phyloP scores from a whole-genome alignment of 2,797 vertebrate species.

The Mormyrus proboscirostris region DNA sequence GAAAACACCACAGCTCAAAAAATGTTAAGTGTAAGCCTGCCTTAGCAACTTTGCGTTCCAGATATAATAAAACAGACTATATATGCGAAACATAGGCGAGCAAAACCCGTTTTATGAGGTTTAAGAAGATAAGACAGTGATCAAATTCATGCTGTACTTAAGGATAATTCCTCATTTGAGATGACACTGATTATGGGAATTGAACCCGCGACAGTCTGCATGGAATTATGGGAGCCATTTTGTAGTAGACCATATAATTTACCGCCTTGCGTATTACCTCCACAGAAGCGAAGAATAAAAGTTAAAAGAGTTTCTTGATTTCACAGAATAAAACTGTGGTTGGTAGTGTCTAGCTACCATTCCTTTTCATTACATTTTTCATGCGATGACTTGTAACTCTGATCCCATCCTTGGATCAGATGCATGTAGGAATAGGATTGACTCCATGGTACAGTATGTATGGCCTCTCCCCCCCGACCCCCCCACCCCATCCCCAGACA shows the following conservation, averaged over 20 bases:
- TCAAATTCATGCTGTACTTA: conserved; percentile 56
- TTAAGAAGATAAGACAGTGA: conserved; percentile 49
- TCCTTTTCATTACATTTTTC: neutral
- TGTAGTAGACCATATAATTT: conserved; percentile 33
- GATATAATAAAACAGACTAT: conserved; percentile 30
- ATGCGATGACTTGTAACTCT: neutral
- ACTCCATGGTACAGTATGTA: neutral
- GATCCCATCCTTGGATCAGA: neutral
- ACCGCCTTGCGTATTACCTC: neutral
- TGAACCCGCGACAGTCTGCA: conserved; percentile 45
- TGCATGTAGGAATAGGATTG: neutral
- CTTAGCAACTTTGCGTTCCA: neutral
- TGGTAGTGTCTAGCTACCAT: neutral
- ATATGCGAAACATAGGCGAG: conserved; percentile 54
- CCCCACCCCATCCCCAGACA: neutral
- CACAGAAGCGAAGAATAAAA: neutral
- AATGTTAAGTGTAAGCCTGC: neutral
- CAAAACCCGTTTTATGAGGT: conserved; percentile 50
- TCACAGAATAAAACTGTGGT: neutral
- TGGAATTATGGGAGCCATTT: conserved; percentile 45
- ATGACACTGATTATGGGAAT: conserved; percentile 51
- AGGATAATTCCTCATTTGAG: conserved; percentile 58
- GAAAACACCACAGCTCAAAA: neutral
- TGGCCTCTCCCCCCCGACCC: neutral
- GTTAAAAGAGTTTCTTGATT: conserved; percentile 5